Base-by-base conservation (phyloP, 2,797 vertebrate genomes). In the Megalops cyprinoides region DNA sequence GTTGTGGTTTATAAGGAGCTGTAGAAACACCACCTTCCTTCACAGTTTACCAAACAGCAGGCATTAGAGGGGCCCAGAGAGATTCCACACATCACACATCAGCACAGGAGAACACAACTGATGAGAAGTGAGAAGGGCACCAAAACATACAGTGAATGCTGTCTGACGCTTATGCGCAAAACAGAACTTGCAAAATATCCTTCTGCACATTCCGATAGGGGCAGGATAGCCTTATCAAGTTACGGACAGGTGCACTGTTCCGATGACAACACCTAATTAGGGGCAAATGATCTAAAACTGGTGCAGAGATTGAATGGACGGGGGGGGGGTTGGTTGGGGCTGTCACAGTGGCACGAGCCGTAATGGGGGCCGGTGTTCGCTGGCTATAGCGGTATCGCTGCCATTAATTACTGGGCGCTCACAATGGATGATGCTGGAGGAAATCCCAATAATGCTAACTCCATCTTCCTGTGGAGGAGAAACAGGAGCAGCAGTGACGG, bases 401-500 rank as follows among this genome's bases (percentile, higher is more conserved):
- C 51, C 34, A 18, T 23, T 37, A 56, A 55, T 34, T 7, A 37
- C 34, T 39, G 8, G 39, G 49, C 2, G 20, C 2, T 37, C 51
- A 76, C 9, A 49, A 31, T 55, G 49, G 34, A 39, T 76, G 74
- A 56, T 34, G 51, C 49, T 56, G 31, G 31, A 51, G 20, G 44
- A 25, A 55, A 56, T 76, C 49, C 74, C 51, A 76, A 37, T 23
- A 76, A 31, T 12, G 34, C 53, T 79, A 84, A 46, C 81, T n/a
- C 42, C 60, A 76, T 18, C 79, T 73, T 82, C 82, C 78, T 20
- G 14, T 39, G 55, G 78, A 25, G 53, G 44, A 48, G 71, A 49
- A 71, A 74, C 79, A 77, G 73, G 67, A 74, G 37, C 18, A 9
- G 39, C n/a, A n/a, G 67, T 44, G 67, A 82, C 83, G 82, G 80